These are phyloP conservation scores for Spialia ferax DNA, from an alignment of 2,888 invertebrate species.

Conservation along the genomic window DNA sequence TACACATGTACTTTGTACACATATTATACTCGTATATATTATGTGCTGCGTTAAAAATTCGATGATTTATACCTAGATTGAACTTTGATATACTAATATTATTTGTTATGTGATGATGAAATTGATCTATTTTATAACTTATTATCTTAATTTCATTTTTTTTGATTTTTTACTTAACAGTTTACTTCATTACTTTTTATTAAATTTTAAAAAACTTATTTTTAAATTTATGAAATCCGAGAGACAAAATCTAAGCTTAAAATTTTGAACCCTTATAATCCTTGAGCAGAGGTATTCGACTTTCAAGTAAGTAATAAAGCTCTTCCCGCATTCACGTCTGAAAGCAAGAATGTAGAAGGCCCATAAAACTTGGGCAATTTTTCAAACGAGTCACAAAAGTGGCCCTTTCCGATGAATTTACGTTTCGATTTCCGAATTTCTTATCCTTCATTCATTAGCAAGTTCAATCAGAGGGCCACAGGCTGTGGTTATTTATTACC, in stretches of 20 bases:
- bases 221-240: background rate
- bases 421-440: constrained; percentile 79
- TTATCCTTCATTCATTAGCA: constrained; percentile 85
- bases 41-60: no score
- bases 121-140: no score
- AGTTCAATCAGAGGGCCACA: constrained; percentile 83
- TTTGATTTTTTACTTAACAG: no score
- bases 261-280: constrained; percentile 15
- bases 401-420: constrained; percentile 58
- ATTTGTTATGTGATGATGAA: no score
- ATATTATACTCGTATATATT: no score
- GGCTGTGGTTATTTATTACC: constrained; percentile 84
- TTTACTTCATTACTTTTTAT: no score
- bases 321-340: constrained; percentile 13
- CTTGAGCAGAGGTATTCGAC: constrained; percentile 10
- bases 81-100: no score
- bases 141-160: no score
- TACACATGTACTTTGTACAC: no score
- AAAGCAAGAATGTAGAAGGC: constrained; percentile 21
- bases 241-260: constrained; percentile 2
- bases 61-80: no score
- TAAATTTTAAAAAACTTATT: background rate
- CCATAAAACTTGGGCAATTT: constrained; percentile 72
- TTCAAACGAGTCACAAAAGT: constrained; percentile 60
- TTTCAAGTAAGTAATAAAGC: constrained; percentile 22